Evolutionary conservation across 2,888 invertebrate genomes (phyloP), one percentile per base, ranked within the genome.

Genomic region (Eledona agricola): DNA sequence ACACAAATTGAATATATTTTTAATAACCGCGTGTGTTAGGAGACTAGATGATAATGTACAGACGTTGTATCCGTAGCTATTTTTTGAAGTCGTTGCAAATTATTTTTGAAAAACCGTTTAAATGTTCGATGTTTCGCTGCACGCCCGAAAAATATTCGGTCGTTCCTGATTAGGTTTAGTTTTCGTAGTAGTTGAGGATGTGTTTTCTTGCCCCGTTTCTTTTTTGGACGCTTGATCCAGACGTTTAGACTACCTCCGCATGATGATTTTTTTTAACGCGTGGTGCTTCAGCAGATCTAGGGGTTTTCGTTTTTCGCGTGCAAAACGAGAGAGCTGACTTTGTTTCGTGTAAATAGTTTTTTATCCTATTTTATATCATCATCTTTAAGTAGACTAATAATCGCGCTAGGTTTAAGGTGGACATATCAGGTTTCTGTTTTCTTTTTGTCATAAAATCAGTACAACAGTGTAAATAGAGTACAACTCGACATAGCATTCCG

Each of bases 181-280:
- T n/a, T n/a, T n/a, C n/a, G 11, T 12, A 45, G n/a, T 19, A 13
- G 4, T 29, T 11, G 7, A 12, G 17, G 17, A 19, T 9, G 16
- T n/a, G n/a, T 37, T 5, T 37, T 63, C 61, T 64, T 64, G 62
- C 62, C 64, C 29, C 43, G 42, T 53, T 49, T 23, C 5, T 37
- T 51, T 45, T 20, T 31, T 31, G 11, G 25, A 34, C 34, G 37
- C 35, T 55, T 34, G 43, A 56, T 62, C 58, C 62, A n/a, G n/a
- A n/a, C 63, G 60, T 57, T 60, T 43, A 50, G 51, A 60, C 65
- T 65, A 65, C 65, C 65, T 65, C 63, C n/a, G n/a, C n/a, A n/a
- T n/a, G n/a, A n/a, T n/a, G n/a, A n/a, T 58, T 51, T 57, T 51
- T 56, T 58, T 59, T 57, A 54, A 54, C 53, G 51, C 17, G 15